These are phyloP conservation scores for Neodiprion fabricii DNA, from an alignment of 1,140 invertebrate genomes.

Conservation along the genomic window DNA sequence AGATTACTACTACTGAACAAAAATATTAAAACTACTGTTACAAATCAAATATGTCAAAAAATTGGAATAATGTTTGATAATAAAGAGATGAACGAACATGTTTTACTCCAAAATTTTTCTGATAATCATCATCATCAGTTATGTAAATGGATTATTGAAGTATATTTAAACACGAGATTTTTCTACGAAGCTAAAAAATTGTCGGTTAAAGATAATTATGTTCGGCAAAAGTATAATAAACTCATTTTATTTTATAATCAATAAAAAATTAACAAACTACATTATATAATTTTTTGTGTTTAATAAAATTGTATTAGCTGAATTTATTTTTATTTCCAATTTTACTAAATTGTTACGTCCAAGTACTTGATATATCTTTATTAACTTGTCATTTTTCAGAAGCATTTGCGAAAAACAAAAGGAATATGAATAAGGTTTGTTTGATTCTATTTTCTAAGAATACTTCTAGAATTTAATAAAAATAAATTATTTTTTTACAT, in stretches of 20 bases:
- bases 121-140: conserved; percentile 12
- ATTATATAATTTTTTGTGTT: neutral
- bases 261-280: neutral
- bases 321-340: neutral
- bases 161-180: conserved; percentile 9
- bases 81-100: conserved; percentile 11
- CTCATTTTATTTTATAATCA: conserved; percentile 16
- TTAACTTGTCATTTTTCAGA: neutral
- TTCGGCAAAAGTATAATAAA: conserved; percentile 13
- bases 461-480: no score
- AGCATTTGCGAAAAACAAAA: neutral
- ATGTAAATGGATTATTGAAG: conserved; percentile 13
- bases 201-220: neutral
- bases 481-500: no score
- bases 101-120: conserved; percentile 6
- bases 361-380: neutral
- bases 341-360: neutral
- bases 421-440: neutral
- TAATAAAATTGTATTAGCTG: neutral
- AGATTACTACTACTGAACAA: conserved; percentile 14
- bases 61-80: conserved; percentile 12
- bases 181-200: conserved; percentile 8
- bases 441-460: neutral
- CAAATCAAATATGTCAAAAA: neutral
- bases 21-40: neutral